Conservation (phyloP, 2,113 vertebrate genomes). For the Pelecanus crispus region DNA sequence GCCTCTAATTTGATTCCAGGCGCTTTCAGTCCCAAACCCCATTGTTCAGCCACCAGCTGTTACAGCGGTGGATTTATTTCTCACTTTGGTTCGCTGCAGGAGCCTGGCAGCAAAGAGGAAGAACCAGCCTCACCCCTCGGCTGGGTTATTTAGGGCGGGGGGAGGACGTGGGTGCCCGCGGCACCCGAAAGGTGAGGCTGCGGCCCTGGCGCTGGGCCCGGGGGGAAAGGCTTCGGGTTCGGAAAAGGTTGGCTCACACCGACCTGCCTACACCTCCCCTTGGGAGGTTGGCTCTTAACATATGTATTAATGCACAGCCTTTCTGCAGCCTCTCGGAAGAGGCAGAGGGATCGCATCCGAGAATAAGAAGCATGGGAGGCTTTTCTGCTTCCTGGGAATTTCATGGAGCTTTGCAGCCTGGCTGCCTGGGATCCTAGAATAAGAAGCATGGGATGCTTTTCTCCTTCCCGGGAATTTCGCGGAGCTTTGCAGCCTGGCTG, state of each 20-base stretch:
- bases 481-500: neutral
- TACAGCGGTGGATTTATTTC: neutral
- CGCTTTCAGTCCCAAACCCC: neutral
- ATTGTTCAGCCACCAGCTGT: neutral
- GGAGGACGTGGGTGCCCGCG: neutral
- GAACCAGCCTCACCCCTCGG: neutral
- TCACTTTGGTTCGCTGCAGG: neutral
- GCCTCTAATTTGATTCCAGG: conserved; percentile 6
- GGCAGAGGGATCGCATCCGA: neutral
- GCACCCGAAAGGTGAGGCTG: neutral
- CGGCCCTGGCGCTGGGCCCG: no score
- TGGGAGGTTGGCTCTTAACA: neutral
- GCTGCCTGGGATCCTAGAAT: neutral
- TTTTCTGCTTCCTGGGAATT: neutral
- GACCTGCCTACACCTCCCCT: neutral
- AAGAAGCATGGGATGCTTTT: neutral
- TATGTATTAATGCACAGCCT: neutral
- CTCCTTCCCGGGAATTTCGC: neutral
- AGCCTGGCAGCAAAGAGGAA: neutral
- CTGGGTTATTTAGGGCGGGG: neutral
- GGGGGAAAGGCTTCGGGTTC: accelerated
- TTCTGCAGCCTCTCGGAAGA: neutral
- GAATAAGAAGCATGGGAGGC: neutral
- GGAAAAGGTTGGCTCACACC: neutral
- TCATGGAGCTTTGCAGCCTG: neutral